A percentile compares a stretch with the other conserved stretches of the same genome.
phyloP scores from a whole-genome alignment of 2,888 invertebrate species.

The Neoaliturus tenellus region DNA sequence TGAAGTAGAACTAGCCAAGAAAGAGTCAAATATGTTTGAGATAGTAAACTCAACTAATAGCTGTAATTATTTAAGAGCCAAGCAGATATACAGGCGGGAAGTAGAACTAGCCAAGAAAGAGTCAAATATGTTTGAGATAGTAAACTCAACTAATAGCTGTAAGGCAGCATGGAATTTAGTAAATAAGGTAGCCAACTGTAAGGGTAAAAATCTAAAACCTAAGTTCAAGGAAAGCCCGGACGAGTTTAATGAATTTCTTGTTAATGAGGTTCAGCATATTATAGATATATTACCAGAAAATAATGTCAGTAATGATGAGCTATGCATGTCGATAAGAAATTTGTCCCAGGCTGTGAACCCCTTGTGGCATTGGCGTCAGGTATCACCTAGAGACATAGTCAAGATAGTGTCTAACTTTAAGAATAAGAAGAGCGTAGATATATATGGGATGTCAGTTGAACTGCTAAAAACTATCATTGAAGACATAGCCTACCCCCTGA shows the following conservation, averaged over 20 bases:
- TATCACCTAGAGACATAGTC: neutral
- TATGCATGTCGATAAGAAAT: neutral
- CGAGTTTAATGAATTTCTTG: neutral
- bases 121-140: too few species aligned
- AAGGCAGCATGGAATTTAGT: neutral
- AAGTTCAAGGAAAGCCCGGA: neutral
- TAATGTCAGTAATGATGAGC: neutral
- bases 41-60: too few species aligned
- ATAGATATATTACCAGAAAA: neutral
- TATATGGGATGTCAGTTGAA: neutral
- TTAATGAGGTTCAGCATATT: neutral
- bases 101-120: too few species aligned
- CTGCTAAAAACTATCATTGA: neutral
- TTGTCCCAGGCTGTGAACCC: neutral
- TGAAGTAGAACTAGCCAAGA: neutral
- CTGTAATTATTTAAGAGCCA: too few species aligned
- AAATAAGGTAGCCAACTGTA: neutral
- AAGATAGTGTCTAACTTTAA: neutral
- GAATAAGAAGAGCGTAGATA: neutral
- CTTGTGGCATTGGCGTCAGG: neutral
- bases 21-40: neutral
- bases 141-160: neutral
- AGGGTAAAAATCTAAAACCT: neutral
- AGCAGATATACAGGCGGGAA: too few species aligned
- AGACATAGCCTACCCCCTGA: neutral